Conservation (phyloP, 1,140 invertebrate genomes). For the Coelopa frigida region DNA sequence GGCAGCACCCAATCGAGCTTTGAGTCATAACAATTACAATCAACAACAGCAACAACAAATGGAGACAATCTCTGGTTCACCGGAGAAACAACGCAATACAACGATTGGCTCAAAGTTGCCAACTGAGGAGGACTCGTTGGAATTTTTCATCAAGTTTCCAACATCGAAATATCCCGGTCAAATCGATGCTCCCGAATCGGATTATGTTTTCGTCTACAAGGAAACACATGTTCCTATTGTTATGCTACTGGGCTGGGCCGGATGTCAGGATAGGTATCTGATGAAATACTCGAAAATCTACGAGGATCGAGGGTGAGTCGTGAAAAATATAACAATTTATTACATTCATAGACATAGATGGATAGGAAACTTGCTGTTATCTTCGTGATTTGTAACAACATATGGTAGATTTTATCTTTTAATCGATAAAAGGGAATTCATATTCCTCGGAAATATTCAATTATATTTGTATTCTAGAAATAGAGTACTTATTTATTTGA, state of each 20-base stretch:
- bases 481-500: no score
- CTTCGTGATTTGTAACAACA: not conserved
- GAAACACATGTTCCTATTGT: slow-evolving; percentile 60
- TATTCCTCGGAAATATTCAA: not conserved
- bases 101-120: no score
- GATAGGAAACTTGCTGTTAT: no score
- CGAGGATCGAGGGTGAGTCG: slow-evolving; percentile 60
- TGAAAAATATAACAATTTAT: not conserved
- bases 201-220: slow-evolving; percentile 53
- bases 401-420: not conserved
- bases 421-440: not conserved
- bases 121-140: slow-evolving; percentile 52
- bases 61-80: no score
- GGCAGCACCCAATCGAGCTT: no score
- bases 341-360: not conserved
- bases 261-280: slow-evolving; percentile 67
- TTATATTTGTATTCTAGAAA: not conserved
- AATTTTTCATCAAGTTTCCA: slow-evolving; percentile 60
- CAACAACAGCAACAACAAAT: no score
- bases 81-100: no score
- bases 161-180: slow-evolving; percentile 37
- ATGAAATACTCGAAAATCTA: slow-evolving; percentile 73
- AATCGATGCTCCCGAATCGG: slow-evolving; percentile 24
- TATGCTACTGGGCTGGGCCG: slow-evolving; percentile 71
- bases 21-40: no score